Conservation (phyloP, 2,888 invertebrate genomes). For the Synergus itoensis region DNA sequence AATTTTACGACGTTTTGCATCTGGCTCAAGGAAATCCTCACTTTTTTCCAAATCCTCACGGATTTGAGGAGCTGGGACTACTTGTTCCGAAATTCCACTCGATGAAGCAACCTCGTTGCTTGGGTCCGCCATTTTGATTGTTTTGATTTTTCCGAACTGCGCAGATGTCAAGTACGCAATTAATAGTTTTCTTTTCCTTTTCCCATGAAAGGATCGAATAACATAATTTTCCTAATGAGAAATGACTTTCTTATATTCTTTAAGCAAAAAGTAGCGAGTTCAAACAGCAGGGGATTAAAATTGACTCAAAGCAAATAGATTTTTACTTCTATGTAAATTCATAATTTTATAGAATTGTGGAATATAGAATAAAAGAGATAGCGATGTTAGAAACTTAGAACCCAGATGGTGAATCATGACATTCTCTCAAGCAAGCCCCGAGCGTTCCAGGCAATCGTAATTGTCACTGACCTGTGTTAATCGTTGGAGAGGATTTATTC, state of each 20-base stretch:
- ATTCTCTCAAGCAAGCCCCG: too few relatives aligned
- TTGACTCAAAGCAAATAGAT: too few relatives aligned
- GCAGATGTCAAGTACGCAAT: conserved; percentile 53
- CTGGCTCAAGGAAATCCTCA: conserved; percentile 76
- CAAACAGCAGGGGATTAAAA: too few relatives aligned
- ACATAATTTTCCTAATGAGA: background rate
- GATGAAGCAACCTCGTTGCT: conserved; percentile 80
- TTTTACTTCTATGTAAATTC: background rate
- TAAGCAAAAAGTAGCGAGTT: background rate
- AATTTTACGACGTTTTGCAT: conserved; percentile 76
- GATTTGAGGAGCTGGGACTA: conserved; percentile 61
- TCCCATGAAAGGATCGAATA: background rate
- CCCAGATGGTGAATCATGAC: background rate
- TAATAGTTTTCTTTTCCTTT: conserved; percentile 30
- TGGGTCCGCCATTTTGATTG: conserved; percentile 78
- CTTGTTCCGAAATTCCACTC: conserved; percentile 64
- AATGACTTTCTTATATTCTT: background rate
- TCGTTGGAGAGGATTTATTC: background rate
- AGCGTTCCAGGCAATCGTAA: background rate
- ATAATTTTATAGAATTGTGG: background rate
- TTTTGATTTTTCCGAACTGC: conserved; percentile 73
- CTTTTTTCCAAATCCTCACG: conserved; percentile 73
- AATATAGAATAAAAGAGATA: background rate
- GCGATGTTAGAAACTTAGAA: too few relatives aligned
- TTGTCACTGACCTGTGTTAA: background rate